phyloP scores from a whole-genome alignment of 2,113 vertebrate species.

The Mellivora capensis region DNA sequence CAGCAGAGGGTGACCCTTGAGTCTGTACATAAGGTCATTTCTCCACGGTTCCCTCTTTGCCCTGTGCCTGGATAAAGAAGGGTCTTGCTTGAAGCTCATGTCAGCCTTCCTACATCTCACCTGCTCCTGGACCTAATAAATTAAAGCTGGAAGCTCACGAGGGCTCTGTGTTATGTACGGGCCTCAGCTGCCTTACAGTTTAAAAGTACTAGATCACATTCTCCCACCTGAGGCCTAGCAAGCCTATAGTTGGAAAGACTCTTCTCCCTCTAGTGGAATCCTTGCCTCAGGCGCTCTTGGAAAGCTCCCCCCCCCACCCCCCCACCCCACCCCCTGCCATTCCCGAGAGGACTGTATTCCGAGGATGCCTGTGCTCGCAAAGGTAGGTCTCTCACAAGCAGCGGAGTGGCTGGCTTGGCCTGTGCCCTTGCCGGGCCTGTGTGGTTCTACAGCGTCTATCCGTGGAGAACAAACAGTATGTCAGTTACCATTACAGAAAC shows the following conservation, averaged over 20 bases:
- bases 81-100: not conserved
- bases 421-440: not conserved
- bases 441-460: not conserved
- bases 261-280: not conserved
- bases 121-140: not conserved
- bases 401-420: not conserved
- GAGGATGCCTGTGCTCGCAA: not conserved
- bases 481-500: not conserved
- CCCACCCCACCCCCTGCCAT: no score
- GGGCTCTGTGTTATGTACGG: not conserved
- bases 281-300: not conserved
- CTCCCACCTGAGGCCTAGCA: accelerated
- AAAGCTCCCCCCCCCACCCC: not conserved
- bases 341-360: not conserved
- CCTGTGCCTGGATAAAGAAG: not conserved
- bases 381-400: not conserved
- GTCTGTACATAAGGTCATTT: not conserved
- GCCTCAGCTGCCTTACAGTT: not conserved
- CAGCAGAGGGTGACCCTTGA: not conserved
- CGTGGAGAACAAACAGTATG: accelerated
- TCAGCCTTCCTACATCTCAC: not conserved
- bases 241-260: not conserved
- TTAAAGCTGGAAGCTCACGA: not conserved
- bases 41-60: not conserved
- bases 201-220: not conserved